A percentile compares a stretch with the other conserved stretches of the same genome.
Conservation (phyloP, 2,888 invertebrate genomes). For the Herminia tarsipennalis region DNA sequence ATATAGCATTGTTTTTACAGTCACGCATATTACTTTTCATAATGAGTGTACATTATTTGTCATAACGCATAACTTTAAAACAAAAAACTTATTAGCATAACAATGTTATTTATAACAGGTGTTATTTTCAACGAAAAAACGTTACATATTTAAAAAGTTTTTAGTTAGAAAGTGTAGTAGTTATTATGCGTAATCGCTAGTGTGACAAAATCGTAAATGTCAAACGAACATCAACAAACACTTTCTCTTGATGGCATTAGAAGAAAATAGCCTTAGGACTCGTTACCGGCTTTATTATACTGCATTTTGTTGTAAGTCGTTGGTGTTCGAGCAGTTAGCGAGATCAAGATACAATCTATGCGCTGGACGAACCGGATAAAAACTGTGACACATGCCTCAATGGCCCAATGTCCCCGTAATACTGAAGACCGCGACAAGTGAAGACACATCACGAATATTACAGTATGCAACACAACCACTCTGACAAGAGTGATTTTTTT, state of each 20-base stretch:
- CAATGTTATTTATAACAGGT: conserved; percentile 7
- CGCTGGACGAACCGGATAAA: no score
- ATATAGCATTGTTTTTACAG: conserved; percentile 24
- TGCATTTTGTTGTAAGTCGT: not conserved
- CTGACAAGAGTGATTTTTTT: no score
- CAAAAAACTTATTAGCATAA: conserved; percentile 24
- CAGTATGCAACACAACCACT: no score
- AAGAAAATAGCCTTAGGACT: conserved; percentile 19
- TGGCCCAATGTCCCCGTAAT: no score
- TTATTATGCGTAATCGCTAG: conserved; percentile 26
- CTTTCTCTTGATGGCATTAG: conserved; percentile 31
- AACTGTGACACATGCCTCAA: no score
- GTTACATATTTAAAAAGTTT: conserved; percentile 18
- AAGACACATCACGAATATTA: no score
- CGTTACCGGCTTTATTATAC: not conserved
- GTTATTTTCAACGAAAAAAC: conserved; percentile 12
- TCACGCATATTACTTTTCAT: conserved; percentile 23
- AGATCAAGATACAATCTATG: no score
- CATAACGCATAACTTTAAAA: conserved; percentile 13
- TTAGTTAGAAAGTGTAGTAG: conserved; percentile 32
- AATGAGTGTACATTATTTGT: conserved; percentile 15
- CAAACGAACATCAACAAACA: conserved; percentile 28
- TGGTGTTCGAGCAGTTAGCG: no score
- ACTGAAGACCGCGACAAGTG: no score
- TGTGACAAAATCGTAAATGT: conserved; percentile 43